A percentile compares a stretch with the other conserved stretches of the same genome.
Conservation (phyloP, 2,113 vertebrate genomes). For the Gymnorhina tibicen region DNA sequence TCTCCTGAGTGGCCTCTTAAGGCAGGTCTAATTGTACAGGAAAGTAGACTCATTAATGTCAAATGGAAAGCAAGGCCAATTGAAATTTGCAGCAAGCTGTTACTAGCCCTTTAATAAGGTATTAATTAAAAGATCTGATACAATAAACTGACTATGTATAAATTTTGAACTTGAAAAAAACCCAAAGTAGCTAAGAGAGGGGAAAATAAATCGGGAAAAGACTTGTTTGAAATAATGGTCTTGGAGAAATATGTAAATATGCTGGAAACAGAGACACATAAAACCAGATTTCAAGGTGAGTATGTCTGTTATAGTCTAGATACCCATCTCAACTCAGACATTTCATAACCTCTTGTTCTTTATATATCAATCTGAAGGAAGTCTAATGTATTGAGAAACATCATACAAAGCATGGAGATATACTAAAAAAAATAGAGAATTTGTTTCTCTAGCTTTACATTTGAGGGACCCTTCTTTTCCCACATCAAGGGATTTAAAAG, state of each 20-base stretch:
- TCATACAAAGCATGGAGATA: not conserved
- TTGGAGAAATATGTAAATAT: not conserved
- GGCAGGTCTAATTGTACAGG: not conserved
- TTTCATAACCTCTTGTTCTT: not conserved
- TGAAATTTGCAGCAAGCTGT: slow-evolving; percentile 14
- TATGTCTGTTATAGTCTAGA: not conserved
- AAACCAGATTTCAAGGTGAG: not conserved
- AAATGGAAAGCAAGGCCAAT: not conserved
- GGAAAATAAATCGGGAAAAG: not conserved
- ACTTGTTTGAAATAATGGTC: not conserved
- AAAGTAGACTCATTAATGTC: not conserved
- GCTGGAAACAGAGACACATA: not conserved
- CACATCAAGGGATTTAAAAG: not conserved
- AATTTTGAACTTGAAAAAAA: not conserved
- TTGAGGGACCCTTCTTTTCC: not conserved
- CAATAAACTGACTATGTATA: not conserved
- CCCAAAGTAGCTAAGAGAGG: not conserved
- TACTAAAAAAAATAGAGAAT: not conserved
- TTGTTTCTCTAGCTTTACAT: not conserved
- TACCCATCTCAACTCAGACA: not conserved
- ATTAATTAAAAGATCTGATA: not conserved
- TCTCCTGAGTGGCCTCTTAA: not conserved
- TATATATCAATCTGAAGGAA: not conserved
- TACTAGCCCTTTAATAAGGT: not conserved
- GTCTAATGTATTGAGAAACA: not conserved